phyloP scores from a whole-genome alignment of 2,888 invertebrate genomes.

The Hipparchia sbordonii region DNA sequence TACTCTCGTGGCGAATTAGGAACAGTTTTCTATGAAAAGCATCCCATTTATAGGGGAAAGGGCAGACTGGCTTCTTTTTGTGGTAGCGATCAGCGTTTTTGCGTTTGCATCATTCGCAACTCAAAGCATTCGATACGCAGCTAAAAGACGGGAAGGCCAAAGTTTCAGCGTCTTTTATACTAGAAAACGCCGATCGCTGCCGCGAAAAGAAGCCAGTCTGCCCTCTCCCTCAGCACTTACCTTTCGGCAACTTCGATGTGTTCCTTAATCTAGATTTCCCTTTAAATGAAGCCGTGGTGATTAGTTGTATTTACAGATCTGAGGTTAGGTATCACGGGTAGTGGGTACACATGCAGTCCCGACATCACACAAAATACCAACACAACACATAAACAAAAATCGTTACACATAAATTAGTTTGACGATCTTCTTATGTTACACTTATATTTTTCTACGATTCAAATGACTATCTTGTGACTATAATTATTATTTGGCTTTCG shows the following conservation, averaged over 20 bases:
- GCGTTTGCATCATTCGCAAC: no score
- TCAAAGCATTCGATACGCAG: no score
- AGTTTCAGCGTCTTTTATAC: no score
- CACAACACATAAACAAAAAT: slow-evolving; percentile 41
- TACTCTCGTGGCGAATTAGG: no score
- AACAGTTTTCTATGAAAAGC: not conserved
- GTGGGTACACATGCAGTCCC: slow-evolving; percentile 55
- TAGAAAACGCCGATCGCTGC: no score
- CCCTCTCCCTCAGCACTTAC: slow-evolving; percentile 53
- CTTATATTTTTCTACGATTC: slow-evolving; percentile 44
- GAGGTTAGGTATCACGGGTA: slow-evolving; percentile 41
- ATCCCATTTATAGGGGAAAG: not conserved
- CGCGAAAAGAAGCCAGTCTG: no score
- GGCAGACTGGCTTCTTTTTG: no score
- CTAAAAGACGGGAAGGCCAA: no score
- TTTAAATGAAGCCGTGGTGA: slow-evolving; percentile 51
- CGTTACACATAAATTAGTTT: slow-evolving; percentile 45
- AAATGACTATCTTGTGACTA: slow-evolving; percentile 41
- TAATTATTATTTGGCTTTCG: slow-evolving; percentile 49
- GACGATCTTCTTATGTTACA: slow-evolving; percentile 42
- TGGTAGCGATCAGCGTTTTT: no score
- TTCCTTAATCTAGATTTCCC: slow-evolving; percentile 47
- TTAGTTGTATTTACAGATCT: slow-evolving; percentile 46
- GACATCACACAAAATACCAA: slow-evolving; percentile 61
- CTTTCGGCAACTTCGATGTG: slow-evolving; percentile 64